phyloP scores from a whole-genome alignment of 2,888 invertebrate species.

The Pasiphila rectangulata region DNA sequence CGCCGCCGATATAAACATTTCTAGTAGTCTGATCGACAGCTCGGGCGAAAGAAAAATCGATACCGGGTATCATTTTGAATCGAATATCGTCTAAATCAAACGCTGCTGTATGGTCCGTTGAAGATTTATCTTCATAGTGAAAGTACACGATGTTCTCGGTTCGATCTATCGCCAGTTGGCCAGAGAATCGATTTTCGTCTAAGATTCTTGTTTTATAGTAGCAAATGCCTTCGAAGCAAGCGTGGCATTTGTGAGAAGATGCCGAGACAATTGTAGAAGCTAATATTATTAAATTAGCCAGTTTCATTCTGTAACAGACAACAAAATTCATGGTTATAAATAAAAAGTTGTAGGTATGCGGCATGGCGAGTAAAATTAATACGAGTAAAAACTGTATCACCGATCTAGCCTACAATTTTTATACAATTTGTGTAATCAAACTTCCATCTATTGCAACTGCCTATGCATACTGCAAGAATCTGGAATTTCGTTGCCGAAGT shows the following conservation, averaged over 20 bases:
- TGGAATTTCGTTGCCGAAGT: too few species aligned
- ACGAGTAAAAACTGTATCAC: too few species aligned
- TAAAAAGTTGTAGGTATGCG: too few species aligned
- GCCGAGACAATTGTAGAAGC: slow-evolving; percentile 4
- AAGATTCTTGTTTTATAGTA: slow-evolving; percentile 51
- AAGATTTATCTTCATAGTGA: slow-evolving; percentile 48
- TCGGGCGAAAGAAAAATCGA: slow-evolving; percentile 57
- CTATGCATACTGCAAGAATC: too few species aligned
- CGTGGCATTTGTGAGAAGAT: slow-evolving; percentile 44
- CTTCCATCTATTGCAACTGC: too few species aligned
- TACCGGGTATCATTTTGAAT: slow-evolving; percentile 44
- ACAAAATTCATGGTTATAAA: too few species aligned
- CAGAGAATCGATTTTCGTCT: slow-evolving; percentile 49
- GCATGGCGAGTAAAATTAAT: too few species aligned
- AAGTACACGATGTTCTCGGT: slow-evolving; percentile 55
- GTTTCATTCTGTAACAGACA: slow-evolving; percentile 25
- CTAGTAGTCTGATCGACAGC: slow-evolving; percentile 53
- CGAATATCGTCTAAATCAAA: slow-evolving; percentile 53
- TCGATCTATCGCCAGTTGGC: slow-evolving; percentile 60
- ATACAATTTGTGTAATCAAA: too few species aligned
- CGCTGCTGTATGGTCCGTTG: slow-evolving; percentile 49
- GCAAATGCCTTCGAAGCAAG: slow-evolving; percentile 57
- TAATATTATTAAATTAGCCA: slow-evolving; percentile 2
- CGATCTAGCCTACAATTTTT: too few species aligned
- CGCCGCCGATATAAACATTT: slow-evolving; percentile 55